Evolutionary conservation across 2,888 invertebrate genomes (phyloP).

Genomic region (Dicroscelio sp.): DNA sequence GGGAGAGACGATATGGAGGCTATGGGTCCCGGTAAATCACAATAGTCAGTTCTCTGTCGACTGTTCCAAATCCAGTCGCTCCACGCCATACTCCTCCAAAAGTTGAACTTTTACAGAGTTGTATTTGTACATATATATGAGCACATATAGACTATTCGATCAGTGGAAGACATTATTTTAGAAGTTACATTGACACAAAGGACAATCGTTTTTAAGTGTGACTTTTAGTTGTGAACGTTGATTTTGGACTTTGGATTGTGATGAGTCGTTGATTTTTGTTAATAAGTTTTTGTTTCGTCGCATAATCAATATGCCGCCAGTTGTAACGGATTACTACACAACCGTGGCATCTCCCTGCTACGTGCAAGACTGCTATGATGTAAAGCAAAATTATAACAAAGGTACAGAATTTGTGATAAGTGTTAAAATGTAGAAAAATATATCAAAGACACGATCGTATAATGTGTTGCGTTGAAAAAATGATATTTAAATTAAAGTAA

Average conservation of each 20-base stretch:
- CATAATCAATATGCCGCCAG: constrained; percentile 47
- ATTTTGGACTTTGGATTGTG: not conserved
- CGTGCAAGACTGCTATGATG: constrained; percentile 73
- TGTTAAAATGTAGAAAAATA: no score
- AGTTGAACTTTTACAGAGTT: not conserved
- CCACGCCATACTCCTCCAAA: constrained; percentile 23
- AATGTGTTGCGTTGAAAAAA: no score
- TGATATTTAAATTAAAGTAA: no score
- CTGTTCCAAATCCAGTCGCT: constrained; percentile 83
- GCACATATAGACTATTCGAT: not conserved
- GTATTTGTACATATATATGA: not conserved
- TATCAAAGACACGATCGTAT: no score
- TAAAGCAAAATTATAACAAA: constrained; percentile 23
- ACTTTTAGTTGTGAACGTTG: not conserved
- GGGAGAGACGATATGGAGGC: constrained; percentile 73
- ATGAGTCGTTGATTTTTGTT: not conserved
- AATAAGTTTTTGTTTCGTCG: not conserved
- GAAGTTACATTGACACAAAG: no score
- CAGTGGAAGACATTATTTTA: not conserved
- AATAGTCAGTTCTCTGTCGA: constrained; percentile 72
- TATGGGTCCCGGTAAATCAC: constrained; percentile 70
- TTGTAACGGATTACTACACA: constrained; percentile 56
- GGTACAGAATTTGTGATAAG: no score
- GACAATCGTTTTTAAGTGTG: no score
- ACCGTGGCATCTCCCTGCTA: constrained; percentile 74